These are phyloP conservation scores for Mellilla xanthometata DNA, from an alignment of 2,888 invertebrate species.

Conservation along the genomic window DNA sequence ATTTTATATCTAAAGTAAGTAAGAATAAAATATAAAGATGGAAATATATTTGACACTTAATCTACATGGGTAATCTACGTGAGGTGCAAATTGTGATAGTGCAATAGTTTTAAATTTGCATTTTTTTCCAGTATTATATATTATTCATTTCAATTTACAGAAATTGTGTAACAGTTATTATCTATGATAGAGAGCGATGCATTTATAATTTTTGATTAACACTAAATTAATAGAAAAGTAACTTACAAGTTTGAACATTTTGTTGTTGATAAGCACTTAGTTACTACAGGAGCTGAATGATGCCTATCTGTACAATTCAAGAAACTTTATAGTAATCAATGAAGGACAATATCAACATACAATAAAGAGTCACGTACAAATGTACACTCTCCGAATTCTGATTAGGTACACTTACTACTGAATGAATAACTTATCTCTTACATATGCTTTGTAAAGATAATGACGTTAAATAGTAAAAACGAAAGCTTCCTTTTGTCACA, in stretches of 20 bases:
- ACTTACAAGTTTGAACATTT: slow-evolving; percentile 57
- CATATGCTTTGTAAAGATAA: not conserved
- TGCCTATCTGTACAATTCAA: slow-evolving; percentile 26
- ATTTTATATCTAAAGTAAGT: too few relatives aligned
- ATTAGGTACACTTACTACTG: slow-evolving; percentile 9
- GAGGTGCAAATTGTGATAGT: too few relatives aligned
- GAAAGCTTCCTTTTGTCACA: too few relatives aligned
- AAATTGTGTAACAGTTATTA: too few relatives aligned
- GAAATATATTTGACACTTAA: too few relatives aligned
- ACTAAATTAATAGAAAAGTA: not conserved
- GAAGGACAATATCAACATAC: slow-evolving; percentile 45
- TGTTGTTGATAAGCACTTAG: slow-evolving; percentile 34
- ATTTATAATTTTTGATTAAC: not conserved
- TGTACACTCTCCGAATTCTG: slow-evolving; percentile 21
- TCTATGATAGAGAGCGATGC: too few relatives aligned
- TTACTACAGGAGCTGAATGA: slow-evolving; percentile 47
- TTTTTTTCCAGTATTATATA: too few relatives aligned
- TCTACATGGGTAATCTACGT: too few relatives aligned
- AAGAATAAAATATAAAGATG: too few relatives aligned
- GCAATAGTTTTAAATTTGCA: too few relatives aligned
- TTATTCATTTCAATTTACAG: too few relatives aligned
- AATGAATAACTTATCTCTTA: not conserved
- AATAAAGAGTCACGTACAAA: slow-evolving; percentile 25
- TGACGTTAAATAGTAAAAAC: too few relatives aligned
- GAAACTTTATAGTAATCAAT: slow-evolving; percentile 47